These are phyloP conservation scores for Garrulus glandarius DNA, from an alignment of 2,797 vertebrate species.

Conservation along the genomic window DNA sequence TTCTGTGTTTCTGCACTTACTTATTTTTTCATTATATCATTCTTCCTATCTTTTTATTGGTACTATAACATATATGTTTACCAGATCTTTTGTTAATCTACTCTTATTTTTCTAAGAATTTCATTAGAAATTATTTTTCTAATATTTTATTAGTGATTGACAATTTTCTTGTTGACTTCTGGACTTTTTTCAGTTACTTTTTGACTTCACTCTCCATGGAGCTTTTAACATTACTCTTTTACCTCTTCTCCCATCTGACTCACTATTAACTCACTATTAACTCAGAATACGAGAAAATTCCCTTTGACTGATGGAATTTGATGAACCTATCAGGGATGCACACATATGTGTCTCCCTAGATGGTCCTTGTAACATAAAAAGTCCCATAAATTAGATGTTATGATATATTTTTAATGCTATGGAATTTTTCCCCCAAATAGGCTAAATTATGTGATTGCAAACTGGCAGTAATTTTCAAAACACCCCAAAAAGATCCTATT, in stretches of 20 bases:
- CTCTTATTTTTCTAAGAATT: neutral
- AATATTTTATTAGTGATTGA: neutral
- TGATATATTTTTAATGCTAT: neutral
- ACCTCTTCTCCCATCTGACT: neutral
- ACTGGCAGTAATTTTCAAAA: neutral
- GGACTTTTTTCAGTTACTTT: neutral
- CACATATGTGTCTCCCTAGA: neutral
- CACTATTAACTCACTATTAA: neutral
- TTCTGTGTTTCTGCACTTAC: neutral
- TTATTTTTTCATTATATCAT: neutral
- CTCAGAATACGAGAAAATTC: neutral
- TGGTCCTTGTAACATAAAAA: neutral
- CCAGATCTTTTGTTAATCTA: neutral
- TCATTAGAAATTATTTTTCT: neutral
- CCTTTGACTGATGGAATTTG: neutral
- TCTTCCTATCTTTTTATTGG: neutral
- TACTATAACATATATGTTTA: neutral
- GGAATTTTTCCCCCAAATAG: neutral
- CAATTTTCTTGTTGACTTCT: neutral
- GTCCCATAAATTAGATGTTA: neutral
- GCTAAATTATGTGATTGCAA: neutral
- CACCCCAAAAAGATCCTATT: neutral
- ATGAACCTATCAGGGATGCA: neutral
- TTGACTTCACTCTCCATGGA: neutral
- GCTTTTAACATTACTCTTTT: neutral